Evolutionary conservation across 1,140 invertebrate genomes (phyloP).

Genomic region (Phthorimaea operculella): DNA sequence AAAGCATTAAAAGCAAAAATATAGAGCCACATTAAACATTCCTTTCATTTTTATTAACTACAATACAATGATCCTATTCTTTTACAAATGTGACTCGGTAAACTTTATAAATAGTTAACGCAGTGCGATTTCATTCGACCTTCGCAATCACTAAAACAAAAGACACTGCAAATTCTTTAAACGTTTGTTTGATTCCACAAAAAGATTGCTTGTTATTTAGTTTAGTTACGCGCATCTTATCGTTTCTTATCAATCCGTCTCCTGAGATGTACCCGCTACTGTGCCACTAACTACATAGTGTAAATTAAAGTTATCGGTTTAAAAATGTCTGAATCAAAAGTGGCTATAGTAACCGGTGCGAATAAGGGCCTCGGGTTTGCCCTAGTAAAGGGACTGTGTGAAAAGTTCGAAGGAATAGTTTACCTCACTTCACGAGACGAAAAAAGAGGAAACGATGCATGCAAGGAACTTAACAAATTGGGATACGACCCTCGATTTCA

Average conservation of each 20-base stretch:
- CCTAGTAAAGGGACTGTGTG: slow-evolving; percentile 74
- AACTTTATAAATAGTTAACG: too few species aligned
- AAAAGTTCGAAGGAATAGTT: slow-evolving; percentile 71
- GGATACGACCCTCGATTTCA: slow-evolving; percentile 70
- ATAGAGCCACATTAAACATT: too few species aligned
- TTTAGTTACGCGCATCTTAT: background rate
- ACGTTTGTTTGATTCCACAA: too few species aligned
- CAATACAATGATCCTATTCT: too few species aligned
- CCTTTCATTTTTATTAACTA: too few species aligned
- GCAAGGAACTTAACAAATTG: slow-evolving; percentile 63
- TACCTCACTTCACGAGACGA: slow-evolving; percentile 74
- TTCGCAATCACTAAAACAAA: too few species aligned
- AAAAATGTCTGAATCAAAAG: slow-evolving; percentile 36
- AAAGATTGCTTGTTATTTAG: too few species aligned
- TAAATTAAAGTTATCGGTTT: background rate
- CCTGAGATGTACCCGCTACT: background rate
- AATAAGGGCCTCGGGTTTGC: slow-evolving; percentile 84
- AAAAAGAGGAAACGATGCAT: slow-evolving; percentile 68
- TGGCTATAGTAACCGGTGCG: slow-evolving; percentile 74
- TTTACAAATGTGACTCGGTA: too few species aligned
- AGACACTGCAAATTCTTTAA: too few species aligned
- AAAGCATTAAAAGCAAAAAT: too few species aligned
- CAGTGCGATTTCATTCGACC: too few species aligned
- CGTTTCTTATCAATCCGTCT: background rate
- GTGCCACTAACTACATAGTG: background rate